phyloP scores from a whole-genome alignment of 2,888 invertebrate genomes.

The Gari tellinella region DNA sequence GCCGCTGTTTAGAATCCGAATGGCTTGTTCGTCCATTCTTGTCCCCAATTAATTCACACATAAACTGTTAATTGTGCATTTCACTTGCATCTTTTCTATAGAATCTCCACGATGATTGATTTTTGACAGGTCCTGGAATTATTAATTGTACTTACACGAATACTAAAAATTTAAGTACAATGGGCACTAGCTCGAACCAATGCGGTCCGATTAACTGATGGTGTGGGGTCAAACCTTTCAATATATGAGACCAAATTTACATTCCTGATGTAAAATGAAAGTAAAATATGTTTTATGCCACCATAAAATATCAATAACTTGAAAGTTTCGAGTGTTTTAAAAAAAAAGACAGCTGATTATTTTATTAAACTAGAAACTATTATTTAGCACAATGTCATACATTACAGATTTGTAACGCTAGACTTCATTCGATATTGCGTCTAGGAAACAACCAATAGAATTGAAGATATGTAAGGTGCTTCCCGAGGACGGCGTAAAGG shows the following conservation, averaged over 20 bases:
- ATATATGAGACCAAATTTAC: too few species aligned
- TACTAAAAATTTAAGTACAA: background rate
- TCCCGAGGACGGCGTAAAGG: too few species aligned
- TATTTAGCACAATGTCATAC: slow-evolving; percentile 32
- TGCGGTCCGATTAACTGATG: background rate
- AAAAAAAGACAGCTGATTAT: background rate
- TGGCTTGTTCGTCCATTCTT: slow-evolving; percentile 86
- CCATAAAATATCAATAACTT: background rate
- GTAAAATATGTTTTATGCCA: too few species aligned
- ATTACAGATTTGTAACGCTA: slow-evolving; percentile 5
- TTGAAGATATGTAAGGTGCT: too few species aligned
- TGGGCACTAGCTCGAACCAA: slow-evolving; percentile 9
- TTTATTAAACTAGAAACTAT: background rate
- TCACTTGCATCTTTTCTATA: slow-evolving; percentile 7
- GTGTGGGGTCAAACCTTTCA: background rate
- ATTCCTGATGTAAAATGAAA: too few species aligned
- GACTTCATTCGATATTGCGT: background rate
- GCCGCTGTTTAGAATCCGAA: slow-evolving; percentile 85
- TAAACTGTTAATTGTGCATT: background rate
- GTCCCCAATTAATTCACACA: background rate
- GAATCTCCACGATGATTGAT: slow-evolving; percentile 31
- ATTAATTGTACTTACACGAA: slow-evolving; percentile 32
- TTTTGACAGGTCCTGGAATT: slow-evolving; percentile 50
- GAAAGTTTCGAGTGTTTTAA: background rate
- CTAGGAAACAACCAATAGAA: too few species aligned